Evolutionary conservation across 2,888 invertebrate genomes (phyloP), one percentile per base, ranked within the genome.

Genomic region (Beris morrisii): DNA sequence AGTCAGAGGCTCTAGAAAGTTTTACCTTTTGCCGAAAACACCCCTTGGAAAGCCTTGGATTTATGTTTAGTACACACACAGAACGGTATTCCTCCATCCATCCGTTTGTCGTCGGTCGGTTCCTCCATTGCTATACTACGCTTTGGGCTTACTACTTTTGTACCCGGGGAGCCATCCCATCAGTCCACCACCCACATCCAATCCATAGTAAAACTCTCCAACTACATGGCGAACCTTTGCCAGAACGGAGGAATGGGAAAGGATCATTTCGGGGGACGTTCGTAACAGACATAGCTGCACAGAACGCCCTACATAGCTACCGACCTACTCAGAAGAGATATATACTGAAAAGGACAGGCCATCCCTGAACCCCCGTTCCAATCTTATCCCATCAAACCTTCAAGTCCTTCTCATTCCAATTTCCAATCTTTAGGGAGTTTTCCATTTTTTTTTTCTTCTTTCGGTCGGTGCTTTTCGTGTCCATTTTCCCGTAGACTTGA

Each of bases 41-140:
- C 52, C 54, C 22, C 66, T 55, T 67, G 56, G 54, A 59, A 67
- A 65, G 65, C 68, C 67, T 59, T 56, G 68, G 61, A 68, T 65
- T 68, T 68, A 65, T 68, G 68, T 65, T 68, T 59, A 28, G 58
- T 13, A 22, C 58, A 43, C 44, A 56, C 15, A 13, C n/a, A 6
- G 56, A 43, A 56, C 15, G 56, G 30, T 58, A 45, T 46, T 46
- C 22, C 30, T 46, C n/a, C 28, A 45, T 45, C 58, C 58, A 58
- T 46, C 46, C 46, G 30, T 22, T 45, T 46, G 28, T 43, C 43
- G 56, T 58, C 58, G 44, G 58, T 12, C 46, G 58, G 58, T 58
- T 45, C 30, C 46, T 45, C 45, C 58, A 22, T 58, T 58, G 15
- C 58, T 30, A 46, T 46, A 46, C 58, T 46, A 45, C 30, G 30